Evolutionary conservation across 2,888 invertebrate genomes (phyloP).

Genomic region (Cremastinae sp.): DNA sequence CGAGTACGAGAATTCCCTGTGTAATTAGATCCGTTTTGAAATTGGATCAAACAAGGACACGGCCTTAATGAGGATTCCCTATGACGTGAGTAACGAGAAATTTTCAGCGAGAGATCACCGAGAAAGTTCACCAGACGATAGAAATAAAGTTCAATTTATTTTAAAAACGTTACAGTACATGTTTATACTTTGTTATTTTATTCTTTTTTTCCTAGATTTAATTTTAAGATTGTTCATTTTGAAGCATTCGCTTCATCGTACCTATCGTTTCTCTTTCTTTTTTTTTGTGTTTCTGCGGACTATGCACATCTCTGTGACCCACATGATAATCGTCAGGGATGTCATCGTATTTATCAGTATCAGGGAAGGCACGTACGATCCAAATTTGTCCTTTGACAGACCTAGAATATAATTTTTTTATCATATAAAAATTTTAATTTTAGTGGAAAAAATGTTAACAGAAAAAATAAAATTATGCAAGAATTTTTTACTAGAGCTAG

Average conservation of each 20-base stretch:
- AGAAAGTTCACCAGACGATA: slow-evolving; percentile 23
- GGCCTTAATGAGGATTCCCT: slow-evolving; percentile 73
- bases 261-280: slow-evolving; percentile 28
- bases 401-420: slow-evolving; percentile 78
- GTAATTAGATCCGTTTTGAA: slow-evolving; percentile 74
- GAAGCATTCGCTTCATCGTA: slow-evolving; percentile 43
- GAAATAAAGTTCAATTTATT: slow-evolving; percentile 11
- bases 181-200: slow-evolving; percentile 26
- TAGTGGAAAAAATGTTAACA: too few relatives aligned
- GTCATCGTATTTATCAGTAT: slow-evolving; percentile 84
- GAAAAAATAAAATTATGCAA: too few relatives aligned
- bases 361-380: slow-evolving; percentile 84
- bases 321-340: slow-evolving; percentile 82
- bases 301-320: slow-evolving; percentile 81
- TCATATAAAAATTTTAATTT: background rate
- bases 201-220: slow-evolving; percentile 19
- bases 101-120: slow-evolving; percentile 26
- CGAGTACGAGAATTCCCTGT: slow-evolving; percentile 65
- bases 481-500: too few relatives aligned
- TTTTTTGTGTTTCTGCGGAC: slow-evolving; percentile 53
- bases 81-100: slow-evolving; percentile 47
- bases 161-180: slow-evolving; percentile 7
- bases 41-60: slow-evolving; percentile 75
- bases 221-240: slow-evolving; percentile 39
- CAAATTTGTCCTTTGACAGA: slow-evolving; percentile 83